phyloP scores from a whole-genome alignment of 1,140 invertebrate genomes.

The Bombus consobrinus region DNA sequence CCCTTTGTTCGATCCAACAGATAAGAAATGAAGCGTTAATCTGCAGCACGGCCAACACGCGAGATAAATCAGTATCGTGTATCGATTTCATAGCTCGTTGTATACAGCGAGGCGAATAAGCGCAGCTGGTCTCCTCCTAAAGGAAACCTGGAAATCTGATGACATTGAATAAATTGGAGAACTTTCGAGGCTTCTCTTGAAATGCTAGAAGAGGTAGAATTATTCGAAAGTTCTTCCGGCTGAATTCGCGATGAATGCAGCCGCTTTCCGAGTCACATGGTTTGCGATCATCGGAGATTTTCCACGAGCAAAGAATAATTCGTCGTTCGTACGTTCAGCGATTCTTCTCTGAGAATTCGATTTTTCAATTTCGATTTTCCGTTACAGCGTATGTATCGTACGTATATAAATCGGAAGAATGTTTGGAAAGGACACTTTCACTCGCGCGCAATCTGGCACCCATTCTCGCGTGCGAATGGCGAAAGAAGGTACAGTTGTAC shows the following conservation, averaged over 20 bases:
- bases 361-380: not conserved
- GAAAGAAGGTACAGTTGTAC: not conserved
- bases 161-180: constrained; percentile 2
- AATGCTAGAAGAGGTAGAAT: not conserved
- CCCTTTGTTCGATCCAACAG: not conserved
- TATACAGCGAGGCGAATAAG: too few relatives aligned
- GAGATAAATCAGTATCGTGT: not conserved
- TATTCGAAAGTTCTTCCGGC: not conserved
- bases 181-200: not conserved
- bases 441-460: too few relatives aligned
- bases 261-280: not conserved
- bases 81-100: constrained; percentile 3
- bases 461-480: too few relatives aligned
- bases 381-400: too few relatives aligned
- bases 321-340: not conserved
- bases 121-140: not conserved
- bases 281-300: not conserved
- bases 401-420: too few relatives aligned
- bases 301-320: not conserved
- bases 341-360: not conserved
- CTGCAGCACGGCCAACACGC: too few relatives aligned
- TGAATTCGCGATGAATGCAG: not conserved
- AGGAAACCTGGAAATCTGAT: not conserved
- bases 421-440: not conserved
- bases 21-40: not conserved